Conservation (phyloP, 2,888 invertebrate species). For the Julus scandinavius region DNA sequence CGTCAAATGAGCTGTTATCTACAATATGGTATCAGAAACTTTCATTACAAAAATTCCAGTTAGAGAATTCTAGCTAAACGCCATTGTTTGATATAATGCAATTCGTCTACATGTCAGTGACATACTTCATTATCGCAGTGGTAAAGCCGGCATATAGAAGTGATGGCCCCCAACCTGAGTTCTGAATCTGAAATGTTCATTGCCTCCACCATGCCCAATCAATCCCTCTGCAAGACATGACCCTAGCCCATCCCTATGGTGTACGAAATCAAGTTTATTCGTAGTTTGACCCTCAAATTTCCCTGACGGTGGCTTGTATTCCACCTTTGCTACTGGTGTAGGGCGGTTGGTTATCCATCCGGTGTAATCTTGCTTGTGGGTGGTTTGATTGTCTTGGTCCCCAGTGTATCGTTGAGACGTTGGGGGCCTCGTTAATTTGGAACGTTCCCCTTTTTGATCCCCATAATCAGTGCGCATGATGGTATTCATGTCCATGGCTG, state of each 20-base stretch:
- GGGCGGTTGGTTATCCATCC: conserved; percentile 11
- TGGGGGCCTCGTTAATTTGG: conserved; percentile 12
- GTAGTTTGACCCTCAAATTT: conserved; percentile 50
- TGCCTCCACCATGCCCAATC: conserved; percentile 43
- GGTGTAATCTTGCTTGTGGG: conserved; percentile 53
- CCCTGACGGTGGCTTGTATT: conserved; percentile 49
- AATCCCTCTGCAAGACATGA: conserved; percentile 55
- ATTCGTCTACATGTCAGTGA: neutral
- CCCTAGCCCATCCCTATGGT: neutral
- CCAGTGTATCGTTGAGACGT: conserved; percentile 53
- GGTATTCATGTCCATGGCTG: conserved; percentile 50
- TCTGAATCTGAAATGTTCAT: conserved; percentile 50
- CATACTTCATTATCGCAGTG: neutral
- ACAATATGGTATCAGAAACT: too few species aligned
- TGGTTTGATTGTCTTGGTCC: conserved; percentile 40
- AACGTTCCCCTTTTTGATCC: conserved; percentile 48
- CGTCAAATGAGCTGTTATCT: too few species aligned
- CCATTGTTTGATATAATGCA: too few species aligned
- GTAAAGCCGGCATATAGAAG: conserved; percentile 49
- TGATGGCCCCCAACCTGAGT: conserved; percentile 53
- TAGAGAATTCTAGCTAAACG: too few species aligned
- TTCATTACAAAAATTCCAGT: too few species aligned
- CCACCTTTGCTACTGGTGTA: neutral
- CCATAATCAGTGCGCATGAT: conserved; percentile 51
- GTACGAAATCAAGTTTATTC: conserved; percentile 41